These are phyloP conservation scores for Uloborus plumipes DNA, from an alignment of 2,888 invertebrate genomes.

Conservation along the genomic window DNA sequence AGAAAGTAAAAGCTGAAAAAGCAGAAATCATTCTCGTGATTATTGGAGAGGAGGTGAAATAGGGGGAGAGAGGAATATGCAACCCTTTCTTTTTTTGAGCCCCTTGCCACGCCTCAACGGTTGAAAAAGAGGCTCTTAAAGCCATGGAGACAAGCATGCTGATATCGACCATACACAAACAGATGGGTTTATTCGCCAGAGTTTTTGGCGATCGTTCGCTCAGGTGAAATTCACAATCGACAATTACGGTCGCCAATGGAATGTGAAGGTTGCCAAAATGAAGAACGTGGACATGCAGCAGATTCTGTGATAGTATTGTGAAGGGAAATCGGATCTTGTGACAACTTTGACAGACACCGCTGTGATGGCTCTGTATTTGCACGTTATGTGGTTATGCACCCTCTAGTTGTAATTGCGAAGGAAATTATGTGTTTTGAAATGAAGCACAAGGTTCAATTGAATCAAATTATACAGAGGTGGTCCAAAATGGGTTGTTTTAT, in stretches of 20 bases:
- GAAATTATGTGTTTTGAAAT: too few species aligned
- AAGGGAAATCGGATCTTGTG: not conserved
- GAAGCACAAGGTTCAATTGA: too few species aligned
- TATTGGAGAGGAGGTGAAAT: conserved; percentile 56
- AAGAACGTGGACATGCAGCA: not conserved
- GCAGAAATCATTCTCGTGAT: conserved; percentile 49
- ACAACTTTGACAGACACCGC: too few species aligned
- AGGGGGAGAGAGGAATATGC: conserved; percentile 1
- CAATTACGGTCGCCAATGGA: conserved; percentile 16
- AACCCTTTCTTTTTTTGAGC: conserved; percentile 27
- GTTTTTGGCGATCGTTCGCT: conserved; percentile 33
- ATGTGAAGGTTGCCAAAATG: conserved; percentile 18
- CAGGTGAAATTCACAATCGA: not conserved
- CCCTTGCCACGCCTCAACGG: conserved; percentile 28
- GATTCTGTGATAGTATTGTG: not conserved
- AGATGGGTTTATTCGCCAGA: conserved; percentile 31
- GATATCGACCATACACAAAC: conserved; percentile 48
- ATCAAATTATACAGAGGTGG: too few species aligned
- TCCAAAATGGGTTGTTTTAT: too few species aligned
- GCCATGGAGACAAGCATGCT: conserved; percentile 56
- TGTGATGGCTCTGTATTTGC: too few species aligned
- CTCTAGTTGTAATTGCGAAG: too few species aligned
- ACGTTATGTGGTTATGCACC: too few species aligned
- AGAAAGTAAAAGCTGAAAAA: conserved; percentile 13
- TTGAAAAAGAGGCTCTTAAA: conserved; percentile 33